Base-by-base conservation (phyloP, 2,797 vertebrate species). In the Erethizon dorsatum region DNA sequence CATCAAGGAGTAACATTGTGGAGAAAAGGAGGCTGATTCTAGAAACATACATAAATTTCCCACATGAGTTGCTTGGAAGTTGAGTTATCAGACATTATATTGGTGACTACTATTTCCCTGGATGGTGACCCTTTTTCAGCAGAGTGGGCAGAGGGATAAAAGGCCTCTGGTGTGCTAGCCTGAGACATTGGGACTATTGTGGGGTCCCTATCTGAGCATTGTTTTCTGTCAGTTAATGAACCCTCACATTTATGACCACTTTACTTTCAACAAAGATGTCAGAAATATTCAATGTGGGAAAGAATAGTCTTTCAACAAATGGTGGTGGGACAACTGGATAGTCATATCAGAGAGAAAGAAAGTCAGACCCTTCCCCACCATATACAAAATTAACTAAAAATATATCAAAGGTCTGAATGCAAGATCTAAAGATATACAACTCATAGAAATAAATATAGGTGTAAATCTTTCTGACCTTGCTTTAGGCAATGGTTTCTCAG, bases 41-140 rank as follows among this genome's bases (percentile, higher is more conserved):
- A 78, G 87, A 96, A 96, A 96, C 33, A 47, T 6, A 54, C 57
- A 15, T 57, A 78, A 65, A 50, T 75, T 96, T 90, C 65, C 65
- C 67, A 88, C 59, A 82, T 83, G 52, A 87, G 86, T 89, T 93
- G 33, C 50, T 95, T 80, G 63, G 52, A 47, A 11, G 50, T 86
- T 97, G 78, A 86, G 73, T 86, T 73, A 80, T 78, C 86, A 97
- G 86, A 88, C 37, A 65, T 83, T 56, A 77, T 92, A 96, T 97
- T 4, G 9, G 90, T 80, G 83, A 95, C 69, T 41, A 45, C 65
- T 13, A 15, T 90, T 88, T 75, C 65, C 67, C 85, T 56, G 28
- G 45, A 22, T 28, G 84, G 78, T 83, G 65, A 37, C 50, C 47
- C 37, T 95, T 94, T 88, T 57, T 84, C 69, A 88, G 26, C 67